A percentile compares a stretch with the other conserved stretches of the same genome.
Evolutionary conservation across 2,888 invertebrate species (phyloP).

Genomic region (Drosophila ustulata): DNA sequence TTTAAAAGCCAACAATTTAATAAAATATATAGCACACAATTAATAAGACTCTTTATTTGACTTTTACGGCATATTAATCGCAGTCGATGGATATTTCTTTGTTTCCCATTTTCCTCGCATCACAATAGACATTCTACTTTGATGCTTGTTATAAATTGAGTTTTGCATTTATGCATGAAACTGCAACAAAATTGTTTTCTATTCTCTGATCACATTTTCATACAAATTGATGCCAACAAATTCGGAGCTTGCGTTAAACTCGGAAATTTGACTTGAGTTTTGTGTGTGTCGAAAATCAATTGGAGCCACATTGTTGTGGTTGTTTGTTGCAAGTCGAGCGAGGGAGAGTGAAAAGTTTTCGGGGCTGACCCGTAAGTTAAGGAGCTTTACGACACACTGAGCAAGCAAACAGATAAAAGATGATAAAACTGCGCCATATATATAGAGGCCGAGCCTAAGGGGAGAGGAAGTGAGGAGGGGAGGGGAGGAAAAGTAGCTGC

Average conservation of each 20-base stretch:
- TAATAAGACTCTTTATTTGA: too few relatives aligned
- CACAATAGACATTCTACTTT: background rate
- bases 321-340: conserved; percentile 5
- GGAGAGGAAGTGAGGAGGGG: background rate
- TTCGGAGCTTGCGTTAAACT: background rate
- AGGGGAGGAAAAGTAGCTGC: background rate
- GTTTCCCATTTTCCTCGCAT: too few relatives aligned
- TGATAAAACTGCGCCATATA: conserved; percentile 54
- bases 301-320: conserved; percentile 24
- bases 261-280: conserved; percentile 9
- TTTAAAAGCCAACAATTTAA: too few relatives aligned
- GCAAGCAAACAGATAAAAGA: conserved; percentile 21
- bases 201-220: background rate
- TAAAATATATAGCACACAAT: too few relatives aligned
- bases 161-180: background rate
- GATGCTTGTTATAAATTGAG: background rate
- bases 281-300: conserved; percentile 35
- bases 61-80: too few relatives aligned
- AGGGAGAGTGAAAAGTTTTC: conserved; percentile 32
- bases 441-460: conserved; percentile 30
- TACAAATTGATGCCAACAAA: background rate
- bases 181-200: background rate
- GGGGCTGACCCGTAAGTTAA: conserved; percentile 55
- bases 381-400: conserved; percentile 35
- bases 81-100: too few relatives aligned